A percentile compares a stretch with the other conserved stretches of the same genome.
phyloP scores from a whole-genome alignment of 2,113 vertebrate genomes.

The Corythoichthys haematopterus region DNA sequence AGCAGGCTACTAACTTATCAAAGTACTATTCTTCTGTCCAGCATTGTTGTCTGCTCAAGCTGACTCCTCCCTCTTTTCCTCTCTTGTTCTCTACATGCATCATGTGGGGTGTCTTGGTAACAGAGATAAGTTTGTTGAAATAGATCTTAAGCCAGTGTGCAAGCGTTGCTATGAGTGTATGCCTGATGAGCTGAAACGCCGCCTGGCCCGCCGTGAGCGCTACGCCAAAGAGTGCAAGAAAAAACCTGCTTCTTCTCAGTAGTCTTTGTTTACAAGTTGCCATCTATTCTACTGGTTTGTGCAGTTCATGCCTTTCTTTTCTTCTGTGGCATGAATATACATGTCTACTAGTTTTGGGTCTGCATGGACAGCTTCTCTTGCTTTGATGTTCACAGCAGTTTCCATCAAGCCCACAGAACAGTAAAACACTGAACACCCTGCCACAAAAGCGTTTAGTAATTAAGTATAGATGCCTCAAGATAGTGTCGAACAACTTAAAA shows the following conservation, averaged over 20 bases:
- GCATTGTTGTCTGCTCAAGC: not conserved
- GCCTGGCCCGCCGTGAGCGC: conserved; percentile 87
- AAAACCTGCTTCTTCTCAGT: conserved; percentile 85
- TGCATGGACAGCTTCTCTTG: not conserved
- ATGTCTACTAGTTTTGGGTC: not conserved
- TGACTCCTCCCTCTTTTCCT: conserved; percentile 46
- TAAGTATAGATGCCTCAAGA: too few relatives aligned
- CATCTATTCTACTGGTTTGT: conserved; percentile 74
- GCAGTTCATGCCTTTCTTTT: conserved; percentile 29
- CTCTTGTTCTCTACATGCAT: conserved; percentile 28
- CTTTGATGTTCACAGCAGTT: conserved; percentile 3
- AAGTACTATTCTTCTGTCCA: not conserved
- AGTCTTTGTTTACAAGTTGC: conserved; percentile 61
- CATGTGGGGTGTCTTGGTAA: conserved; percentile 32
- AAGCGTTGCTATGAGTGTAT: conserved; percentile 94
- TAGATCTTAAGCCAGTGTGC: conserved; percentile 96
- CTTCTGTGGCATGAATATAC: not conserved
- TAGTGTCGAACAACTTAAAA: too few relatives aligned
- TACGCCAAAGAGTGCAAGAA: conserved; percentile 89
- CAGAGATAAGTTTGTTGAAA: conserved; percentile 99
- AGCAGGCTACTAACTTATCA: not conserved
- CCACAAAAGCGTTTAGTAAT: too few relatives aligned
- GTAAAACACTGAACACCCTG: too few relatives aligned
- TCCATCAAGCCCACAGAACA: not conserved
- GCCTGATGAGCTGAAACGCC: conserved; percentile 94